Conservation (phyloP, 2,113 vertebrate species). For the Periophthalmus modestus region DNA sequence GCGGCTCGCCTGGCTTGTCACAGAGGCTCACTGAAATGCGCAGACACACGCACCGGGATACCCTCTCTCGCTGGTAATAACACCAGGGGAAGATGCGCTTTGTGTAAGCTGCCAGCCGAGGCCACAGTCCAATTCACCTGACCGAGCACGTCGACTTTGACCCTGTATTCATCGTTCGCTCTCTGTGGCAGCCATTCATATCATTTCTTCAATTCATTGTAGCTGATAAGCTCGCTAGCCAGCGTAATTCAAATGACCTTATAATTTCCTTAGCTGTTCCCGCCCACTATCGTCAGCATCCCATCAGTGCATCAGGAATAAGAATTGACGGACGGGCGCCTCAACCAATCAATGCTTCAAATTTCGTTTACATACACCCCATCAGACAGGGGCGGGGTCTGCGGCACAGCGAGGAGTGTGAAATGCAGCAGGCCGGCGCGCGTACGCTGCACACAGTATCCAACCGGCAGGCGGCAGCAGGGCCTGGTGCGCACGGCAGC, state of each 20-base stretch:
- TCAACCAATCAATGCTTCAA: slow-evolving; percentile 45
- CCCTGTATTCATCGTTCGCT: slow-evolving; percentile 53
- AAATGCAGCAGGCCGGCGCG: slow-evolving; percentile 63
- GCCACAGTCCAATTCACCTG: slow-evolving; percentile 18
- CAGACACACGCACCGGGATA: slow-evolving; percentile 53
- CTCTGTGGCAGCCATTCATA: slow-evolving; percentile 29
- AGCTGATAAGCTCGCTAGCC: slow-evolving; percentile 44
- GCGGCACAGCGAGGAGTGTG: slow-evolving; percentile 32
- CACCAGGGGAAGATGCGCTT: slow-evolving; percentile 29
- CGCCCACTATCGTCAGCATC: slow-evolving; percentile 64
- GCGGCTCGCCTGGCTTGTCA: slow-evolving; percentile 37
- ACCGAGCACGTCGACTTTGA: slow-evolving; percentile 57
- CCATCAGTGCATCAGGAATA: slow-evolving; percentile 43
- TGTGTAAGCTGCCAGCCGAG: slow-evolving; percentile 14
- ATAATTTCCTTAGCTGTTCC: slow-evolving; percentile 74
- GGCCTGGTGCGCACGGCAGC: slow-evolving; percentile 30
- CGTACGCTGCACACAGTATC: slow-evolving; percentile 21
- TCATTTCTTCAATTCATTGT: slow-evolving; percentile 52
- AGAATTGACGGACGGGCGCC: slow-evolving; percentile 42
- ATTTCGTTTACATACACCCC: neutral
- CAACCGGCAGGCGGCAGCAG: slow-evolving; percentile 24
- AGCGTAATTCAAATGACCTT: slow-evolving; percentile 83
- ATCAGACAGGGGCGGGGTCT: slow-evolving; percentile 55
- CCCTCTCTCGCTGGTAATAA: slow-evolving; percentile 43
- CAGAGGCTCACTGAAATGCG: slow-evolving; percentile 45